A percentile compares a stretch with the other conserved stretches of the same genome.
Evolutionary conservation across 1,140 invertebrate genomes (phyloP).

Genomic region (Zelostemma sp.): DNA sequence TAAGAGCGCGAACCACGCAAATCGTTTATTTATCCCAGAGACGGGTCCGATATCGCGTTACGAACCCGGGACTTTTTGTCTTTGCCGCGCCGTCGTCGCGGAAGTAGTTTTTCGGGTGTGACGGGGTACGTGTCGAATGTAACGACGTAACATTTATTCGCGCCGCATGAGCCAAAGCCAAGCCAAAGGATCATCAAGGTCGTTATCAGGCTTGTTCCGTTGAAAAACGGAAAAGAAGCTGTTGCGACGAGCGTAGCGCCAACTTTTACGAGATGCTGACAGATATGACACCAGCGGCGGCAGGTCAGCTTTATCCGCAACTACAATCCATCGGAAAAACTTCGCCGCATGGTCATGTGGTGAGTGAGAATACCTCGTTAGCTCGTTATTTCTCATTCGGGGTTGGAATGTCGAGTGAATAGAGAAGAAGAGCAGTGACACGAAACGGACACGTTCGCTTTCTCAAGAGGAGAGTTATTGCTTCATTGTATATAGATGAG

Average conservation of each 20-base stretch:
- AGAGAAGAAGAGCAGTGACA: too few species aligned
- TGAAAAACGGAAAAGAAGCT: background rate
- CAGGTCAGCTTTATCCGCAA: slow-evolving; percentile 69
- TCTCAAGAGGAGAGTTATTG: too few species aligned
- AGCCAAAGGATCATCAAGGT: background rate
- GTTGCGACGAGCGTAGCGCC: background rate
- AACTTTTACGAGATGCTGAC: slow-evolving; percentile 60
- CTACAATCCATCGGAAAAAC: slow-evolving; percentile 68
- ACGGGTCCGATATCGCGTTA: slow-evolving; percentile 18
- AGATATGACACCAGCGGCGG: slow-evolving; percentile 69
- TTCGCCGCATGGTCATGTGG: slow-evolving; percentile 67
- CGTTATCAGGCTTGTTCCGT: background rate
- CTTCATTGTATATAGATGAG: too few species aligned
- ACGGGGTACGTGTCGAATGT: background rate
- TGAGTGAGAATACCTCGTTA: too few species aligned
- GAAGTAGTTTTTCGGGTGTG: too few species aligned
- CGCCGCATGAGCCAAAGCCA: background rate
- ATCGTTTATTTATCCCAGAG: slow-evolving; percentile 56
- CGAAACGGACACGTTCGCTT: too few species aligned
- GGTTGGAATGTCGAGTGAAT: slow-evolving; percentile 17
- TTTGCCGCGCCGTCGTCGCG: too few species aligned
- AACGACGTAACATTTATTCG: background rate
- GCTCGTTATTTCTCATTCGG: slow-evolving; percentile 7
- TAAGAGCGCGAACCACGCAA: slow-evolving; percentile 69
- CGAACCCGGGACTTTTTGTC: slow-evolving; percentile 8